Conservation (phyloP, 1,140 invertebrate species). For the Eulimnadia texana region DNA sequence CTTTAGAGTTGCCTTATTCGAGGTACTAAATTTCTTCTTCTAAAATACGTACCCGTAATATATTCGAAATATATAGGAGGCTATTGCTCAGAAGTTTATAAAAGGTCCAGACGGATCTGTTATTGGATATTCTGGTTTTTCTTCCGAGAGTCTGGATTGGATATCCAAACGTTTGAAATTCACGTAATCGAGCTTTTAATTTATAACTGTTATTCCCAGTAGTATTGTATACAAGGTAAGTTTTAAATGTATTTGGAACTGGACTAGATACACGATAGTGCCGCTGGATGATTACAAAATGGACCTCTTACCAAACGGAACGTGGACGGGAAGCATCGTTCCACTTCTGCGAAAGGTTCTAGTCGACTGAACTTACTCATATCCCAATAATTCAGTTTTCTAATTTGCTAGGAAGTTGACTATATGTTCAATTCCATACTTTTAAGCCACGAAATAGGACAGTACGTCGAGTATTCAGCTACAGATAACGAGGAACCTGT, state of each 20-base stretch:
- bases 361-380: not conserved
- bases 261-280: not conserved
- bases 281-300: not conserved
- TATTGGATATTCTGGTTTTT: no score
- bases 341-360: not conserved
- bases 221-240: no score
- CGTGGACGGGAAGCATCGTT: not conserved
- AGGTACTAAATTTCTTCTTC: no score
- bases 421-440: not conserved
- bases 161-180: no score
- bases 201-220: no score
- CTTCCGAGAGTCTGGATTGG: no score
- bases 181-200: no score
- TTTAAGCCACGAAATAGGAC: not conserved
- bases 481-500: not conserved
- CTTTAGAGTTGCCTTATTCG: no score
- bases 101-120: no score
- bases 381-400: not conserved
- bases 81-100: no score
- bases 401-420: not conserved
- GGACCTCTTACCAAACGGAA: not conserved
- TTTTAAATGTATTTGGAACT: not conserved
- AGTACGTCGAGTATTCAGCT: not conserved
- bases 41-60: no score
- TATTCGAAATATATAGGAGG: no score